Conservation (phyloP, 2,888 invertebrate genomes). For the Frankliniella fusca region DNA sequence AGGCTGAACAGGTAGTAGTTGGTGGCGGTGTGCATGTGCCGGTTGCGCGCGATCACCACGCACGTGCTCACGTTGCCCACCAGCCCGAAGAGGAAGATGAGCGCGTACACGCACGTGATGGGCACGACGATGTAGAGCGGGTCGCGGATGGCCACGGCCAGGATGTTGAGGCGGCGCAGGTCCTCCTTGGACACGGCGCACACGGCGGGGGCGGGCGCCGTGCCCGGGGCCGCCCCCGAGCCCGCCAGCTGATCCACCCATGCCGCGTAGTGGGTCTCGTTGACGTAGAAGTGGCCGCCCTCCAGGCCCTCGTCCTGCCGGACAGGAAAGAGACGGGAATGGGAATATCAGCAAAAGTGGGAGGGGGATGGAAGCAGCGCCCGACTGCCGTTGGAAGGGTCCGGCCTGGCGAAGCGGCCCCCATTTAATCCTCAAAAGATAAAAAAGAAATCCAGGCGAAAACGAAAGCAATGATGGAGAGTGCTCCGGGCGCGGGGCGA, state of each 20-base stretch:
- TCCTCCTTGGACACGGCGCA: conserved; percentile 18
- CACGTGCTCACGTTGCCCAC: conserved; percentile 77
- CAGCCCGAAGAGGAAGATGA: conserved; percentile 69
- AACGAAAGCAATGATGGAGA: too few relatives aligned
- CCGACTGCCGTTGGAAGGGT: too few relatives aligned
- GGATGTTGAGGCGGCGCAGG: neutral
- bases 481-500: too few relatives aligned
- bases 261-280: conserved; percentile 23
- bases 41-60: conserved; percentile 69
- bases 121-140: conserved; percentile 61
- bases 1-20: conserved; percentile 78
- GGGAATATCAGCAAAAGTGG: too few relatives aligned
- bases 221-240: neutral
- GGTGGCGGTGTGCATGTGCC: conserved; percentile 79
- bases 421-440: too few relatives aligned
- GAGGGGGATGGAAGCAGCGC: too few relatives aligned
- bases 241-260: neutral
- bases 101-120: conserved; percentile 61
- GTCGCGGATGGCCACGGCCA: conserved; percentile 46
- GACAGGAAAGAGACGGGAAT: too few relatives aligned
- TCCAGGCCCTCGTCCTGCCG: conserved; percentile 2
- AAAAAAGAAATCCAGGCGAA: too few relatives aligned
- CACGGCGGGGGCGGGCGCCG: neutral
- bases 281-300: conserved; percentile 11
- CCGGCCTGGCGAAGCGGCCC: too few relatives aligned